These are phyloP conservation scores for Caenorhabditis becei DNA, from an alignment of 2,888 invertebrate genomes.

Conservation along the genomic window DNA sequence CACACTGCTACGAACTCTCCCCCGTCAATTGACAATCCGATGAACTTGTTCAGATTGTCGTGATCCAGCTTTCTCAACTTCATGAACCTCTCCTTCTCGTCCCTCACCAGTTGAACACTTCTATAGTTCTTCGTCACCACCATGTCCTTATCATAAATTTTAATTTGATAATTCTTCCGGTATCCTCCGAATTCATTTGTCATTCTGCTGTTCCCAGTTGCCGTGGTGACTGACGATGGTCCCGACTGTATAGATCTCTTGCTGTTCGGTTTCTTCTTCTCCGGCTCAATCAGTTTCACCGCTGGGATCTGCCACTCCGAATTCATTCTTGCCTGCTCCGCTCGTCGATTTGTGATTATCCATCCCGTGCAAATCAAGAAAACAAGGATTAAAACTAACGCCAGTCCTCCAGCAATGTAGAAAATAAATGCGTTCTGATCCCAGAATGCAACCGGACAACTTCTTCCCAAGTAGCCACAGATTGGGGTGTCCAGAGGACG, in stretches of 20 bases:
- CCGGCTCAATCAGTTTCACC: slow-evolving; percentile 31
- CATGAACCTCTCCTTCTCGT: slow-evolving; percentile 52
- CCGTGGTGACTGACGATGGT: slow-evolving; percentile 20
- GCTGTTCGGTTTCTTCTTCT: slow-evolving; percentile 22
- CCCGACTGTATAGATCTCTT: slow-evolving; percentile 31
- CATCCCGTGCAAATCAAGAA: slow-evolving; percentile 10
- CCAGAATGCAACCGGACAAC: slow-evolving; percentile 64
- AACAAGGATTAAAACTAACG: slow-evolving; percentile 22
- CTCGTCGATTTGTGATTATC: slow-evolving; percentile 30
- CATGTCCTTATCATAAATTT: slow-evolving; percentile 58
- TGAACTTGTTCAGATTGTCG: slow-evolving; percentile 78
- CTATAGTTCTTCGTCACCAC: slow-evolving; percentile 61
- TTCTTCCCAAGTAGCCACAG: slow-evolving; percentile 62
- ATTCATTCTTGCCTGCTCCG: slow-evolving; percentile 59
- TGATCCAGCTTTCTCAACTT: slow-evolving; percentile 76
- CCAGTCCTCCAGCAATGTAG: slow-evolving; percentile 46
- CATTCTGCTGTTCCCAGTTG: slow-evolving; percentile 37
- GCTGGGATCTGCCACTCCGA: slow-evolving; percentile 67
- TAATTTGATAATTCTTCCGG: slow-evolving; percentile 13
- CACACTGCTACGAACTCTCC: slow-evolving; percentile 70
- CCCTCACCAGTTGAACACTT: slow-evolving; percentile 12
- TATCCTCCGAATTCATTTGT: slow-evolving; percentile 24
- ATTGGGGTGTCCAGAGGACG: slow-evolving; percentile 60
- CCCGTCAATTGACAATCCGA: slow-evolving; percentile 78
- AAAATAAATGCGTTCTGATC: slow-evolving; percentile 61